Conservation (phyloP, 2,113 vertebrate genomes). For the Tragelaphus strepsiceros region DNA sequence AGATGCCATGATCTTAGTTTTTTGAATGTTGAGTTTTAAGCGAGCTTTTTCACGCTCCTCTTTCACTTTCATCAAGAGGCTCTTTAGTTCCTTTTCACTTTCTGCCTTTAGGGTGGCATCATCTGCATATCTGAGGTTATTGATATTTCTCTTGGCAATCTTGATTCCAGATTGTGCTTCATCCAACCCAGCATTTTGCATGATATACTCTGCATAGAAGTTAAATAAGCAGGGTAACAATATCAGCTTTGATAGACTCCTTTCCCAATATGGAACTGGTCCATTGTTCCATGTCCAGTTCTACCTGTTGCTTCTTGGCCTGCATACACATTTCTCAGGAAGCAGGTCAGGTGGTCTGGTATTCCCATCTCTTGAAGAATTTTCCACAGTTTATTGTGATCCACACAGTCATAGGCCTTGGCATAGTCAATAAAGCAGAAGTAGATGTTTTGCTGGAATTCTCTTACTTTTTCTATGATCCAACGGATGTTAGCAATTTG, state of each 20-base stretch:
- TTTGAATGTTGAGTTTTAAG: background rate
- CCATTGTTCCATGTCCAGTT: background rate
- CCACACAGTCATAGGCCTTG: background rate
- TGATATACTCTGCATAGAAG: background rate
- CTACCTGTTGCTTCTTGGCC: background rate
- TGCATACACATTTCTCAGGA: background rate
- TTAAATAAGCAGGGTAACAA: background rate
- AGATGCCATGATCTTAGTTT: background rate
- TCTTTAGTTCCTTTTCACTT: background rate
- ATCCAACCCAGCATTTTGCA: rapidly evolving
- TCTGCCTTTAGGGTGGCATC: background rate
- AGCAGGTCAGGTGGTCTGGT: background rate
- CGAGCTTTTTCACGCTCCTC: background rate
- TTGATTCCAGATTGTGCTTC: background rate
- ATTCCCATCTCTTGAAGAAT: background rate
- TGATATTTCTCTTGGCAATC: background rate
- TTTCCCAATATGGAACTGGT: background rate
- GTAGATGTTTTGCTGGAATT: background rate
- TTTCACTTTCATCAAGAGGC: background rate
- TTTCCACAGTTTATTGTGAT: background rate
- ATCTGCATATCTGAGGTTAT: background rate
- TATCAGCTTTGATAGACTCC: background rate
- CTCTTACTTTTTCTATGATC: background rate
- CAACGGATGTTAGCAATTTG: background rate
- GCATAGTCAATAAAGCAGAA: background rate